Evolutionary conservation across 2,113 vertebrate genomes (phyloP).

Genomic region (Pycnonotus jocosus): DNA sequence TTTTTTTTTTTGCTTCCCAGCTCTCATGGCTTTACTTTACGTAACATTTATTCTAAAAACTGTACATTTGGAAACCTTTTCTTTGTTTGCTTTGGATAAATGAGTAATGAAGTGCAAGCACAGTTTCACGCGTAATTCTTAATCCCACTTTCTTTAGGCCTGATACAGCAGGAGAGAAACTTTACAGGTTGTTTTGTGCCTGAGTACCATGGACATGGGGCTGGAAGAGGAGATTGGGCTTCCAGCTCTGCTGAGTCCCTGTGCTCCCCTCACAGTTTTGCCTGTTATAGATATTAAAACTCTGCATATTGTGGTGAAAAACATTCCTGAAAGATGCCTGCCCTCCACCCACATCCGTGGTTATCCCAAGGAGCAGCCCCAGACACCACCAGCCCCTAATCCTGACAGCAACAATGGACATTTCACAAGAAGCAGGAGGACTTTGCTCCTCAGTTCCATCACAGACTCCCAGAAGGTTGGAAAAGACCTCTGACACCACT

Average conservation of each 20-base stretch:
- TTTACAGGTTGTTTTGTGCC: background rate
- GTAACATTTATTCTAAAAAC: background rate
- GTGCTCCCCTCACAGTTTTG: background rate
- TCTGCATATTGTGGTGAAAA: fast-evolving
- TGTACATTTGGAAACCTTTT: background rate
- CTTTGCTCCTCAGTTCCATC: background rate
- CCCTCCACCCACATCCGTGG: background rate
- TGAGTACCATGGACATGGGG: background rate
- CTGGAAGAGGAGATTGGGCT: background rate
- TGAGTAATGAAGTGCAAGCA: background rate
- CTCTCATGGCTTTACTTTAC: background rate
- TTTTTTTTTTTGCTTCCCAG: background rate
- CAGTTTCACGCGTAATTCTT: background rate
- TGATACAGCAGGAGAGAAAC: background rate
- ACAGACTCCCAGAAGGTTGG: background rate
- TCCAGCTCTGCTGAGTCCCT: background rate
- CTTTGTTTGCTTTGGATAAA: constrained; percentile 8
- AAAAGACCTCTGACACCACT: background rate
- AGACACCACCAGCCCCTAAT: background rate
- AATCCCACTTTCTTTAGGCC: background rate
- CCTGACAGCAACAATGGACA: background rate
- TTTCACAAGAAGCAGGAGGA: background rate
- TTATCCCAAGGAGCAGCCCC: background rate
- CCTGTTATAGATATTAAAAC: background rate
- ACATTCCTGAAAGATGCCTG: background rate